A percentile compares a stretch with the other conserved stretches of the same genome.
phyloP scores from a whole-genome alignment of 2,797 vertebrate species.

The Propithecus deckenii region DNA sequence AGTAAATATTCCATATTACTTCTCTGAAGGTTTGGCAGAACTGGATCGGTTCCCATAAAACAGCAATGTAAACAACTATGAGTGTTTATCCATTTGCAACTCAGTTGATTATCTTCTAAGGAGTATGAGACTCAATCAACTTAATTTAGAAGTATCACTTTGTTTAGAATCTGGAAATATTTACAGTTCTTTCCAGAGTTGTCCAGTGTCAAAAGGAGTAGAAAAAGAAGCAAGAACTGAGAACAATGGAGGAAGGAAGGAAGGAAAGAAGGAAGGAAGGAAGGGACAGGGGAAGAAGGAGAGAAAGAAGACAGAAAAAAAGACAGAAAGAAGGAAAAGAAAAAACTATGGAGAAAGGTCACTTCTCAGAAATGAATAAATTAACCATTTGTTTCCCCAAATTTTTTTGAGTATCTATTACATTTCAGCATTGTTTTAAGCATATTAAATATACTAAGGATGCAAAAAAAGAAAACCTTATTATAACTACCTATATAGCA shows the following conservation, averaged over 20 bases:
- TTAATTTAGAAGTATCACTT: not conserved
- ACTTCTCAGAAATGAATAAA: not conserved
- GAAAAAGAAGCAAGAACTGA: not conserved
- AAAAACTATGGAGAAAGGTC: not conserved
- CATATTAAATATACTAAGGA: not conserved
- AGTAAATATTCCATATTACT: not conserved
- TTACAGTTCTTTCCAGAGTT: not conserved
- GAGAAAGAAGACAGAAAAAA: not conserved
- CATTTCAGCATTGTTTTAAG: slow-evolving; percentile 1
- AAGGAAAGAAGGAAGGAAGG: not conserved
- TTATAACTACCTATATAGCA: not conserved
- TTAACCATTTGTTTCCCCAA: not conserved
- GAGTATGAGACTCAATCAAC: not conserved
- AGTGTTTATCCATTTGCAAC: not conserved
- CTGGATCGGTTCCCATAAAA: not conserved
- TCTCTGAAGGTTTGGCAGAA: not conserved
- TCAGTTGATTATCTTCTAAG: not conserved
- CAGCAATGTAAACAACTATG: not conserved
- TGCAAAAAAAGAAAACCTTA: not conserved
- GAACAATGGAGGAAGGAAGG: not conserved
- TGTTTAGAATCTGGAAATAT: not conserved
- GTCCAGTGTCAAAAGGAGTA: not conserved
- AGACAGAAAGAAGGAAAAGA: not conserved
- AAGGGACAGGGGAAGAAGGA: not conserved
- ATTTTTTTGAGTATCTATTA: not conserved